Evolutionary conservation across 2,113 vertebrate species (phyloP), one percentile per base, ranked within the genome.

Genomic region (Triplophysa dalaica): DNA sequence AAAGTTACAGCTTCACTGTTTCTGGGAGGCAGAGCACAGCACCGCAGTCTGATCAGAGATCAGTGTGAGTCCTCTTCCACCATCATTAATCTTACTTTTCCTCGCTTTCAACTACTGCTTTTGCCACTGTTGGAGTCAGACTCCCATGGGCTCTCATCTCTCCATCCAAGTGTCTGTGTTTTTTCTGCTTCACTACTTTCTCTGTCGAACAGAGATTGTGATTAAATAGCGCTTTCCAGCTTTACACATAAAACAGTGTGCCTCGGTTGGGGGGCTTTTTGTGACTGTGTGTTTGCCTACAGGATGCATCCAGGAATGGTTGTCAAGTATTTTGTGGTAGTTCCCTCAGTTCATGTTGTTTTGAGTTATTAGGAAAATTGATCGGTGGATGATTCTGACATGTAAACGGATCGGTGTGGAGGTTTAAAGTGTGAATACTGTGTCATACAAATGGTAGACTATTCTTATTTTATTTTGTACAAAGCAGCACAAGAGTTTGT

Each of bases 51-150:
- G 73, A 64, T 22, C 43, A 14, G 73, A 64, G 43, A 75, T 64
- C 60, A 64, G 73, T 64, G 60, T 52, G 43, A 65, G 17, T 77
- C 48, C 75, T 77, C 61, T 54, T 26, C 43, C 24, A 65, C 75
- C 45, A 77, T 77, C 75, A 77, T 77, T 77, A 64, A 77, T 77
- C 75, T 65, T 77, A 65, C 75, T 77, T 76, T 64, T 77, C 75
- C 26, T 26, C 22, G 24, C 75, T 77, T 77, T 75, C 73, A 63
- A 50, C 73, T 48, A 56, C 45, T 1, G 10, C 50, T 56, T 52
- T 26, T 70, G 45, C 14, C 56, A 22, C 58, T 12, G 58, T 48
- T 75, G 41, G 61, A 63, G 61, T 17, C 74, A 77, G 62, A 77
- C 74, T 77, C 62, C 74, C 74, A 64, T 65, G 74, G 74, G 74